Base-by-base conservation (phyloP, 2,888 invertebrate genomes). In the Boloria euphrosyne region DNA sequence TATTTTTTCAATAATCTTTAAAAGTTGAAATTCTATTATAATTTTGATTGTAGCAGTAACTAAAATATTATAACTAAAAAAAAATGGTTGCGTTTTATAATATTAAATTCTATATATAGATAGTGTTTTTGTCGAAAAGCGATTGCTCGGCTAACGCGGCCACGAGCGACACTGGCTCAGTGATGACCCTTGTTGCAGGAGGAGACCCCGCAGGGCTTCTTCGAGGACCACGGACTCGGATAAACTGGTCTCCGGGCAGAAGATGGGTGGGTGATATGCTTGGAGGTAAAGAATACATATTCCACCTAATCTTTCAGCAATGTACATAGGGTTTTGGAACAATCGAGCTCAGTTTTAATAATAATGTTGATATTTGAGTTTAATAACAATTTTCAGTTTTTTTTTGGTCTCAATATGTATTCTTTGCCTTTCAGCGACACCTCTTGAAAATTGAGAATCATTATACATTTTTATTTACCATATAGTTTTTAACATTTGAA, bases 191-290 rank as follows among this genome's bases (percentile, higher is more conserved):
- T 94, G 93, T 97, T 97, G 84, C 95, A 99, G 98, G 99, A 99
- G 94, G 99, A 99, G 94, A 99, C 99, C 66, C 99, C 99, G 64
- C 99, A 99, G 93, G 99, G 99, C 80, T 98, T 99, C 94, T 99
- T 99, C 92, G 99, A 99, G 90, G 99, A 99, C 93, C 98, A 99
- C 89, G 99, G 99, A 74, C 95, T 99, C 79, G 98, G 98, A 79
- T 98, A 96, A 94, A 38, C 54, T 46, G 50, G n/a, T 31, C 49
- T 38, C 16, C 59, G 7, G 49, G 22, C 38, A 14, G 49, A 59
- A 38, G 31, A 38, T 38, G 31, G 18, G 16, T n/a, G 50, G 31
- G 10, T 27, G 31, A 53, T 53, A 16, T 16, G 49, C 44, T 61
- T 51, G 27, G 13, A 65, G 65, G 65, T 60, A 60, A 65, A 65